Percentiles rank a stretch among this genome's conserved stretches.
Conservation (phyloP, 2,797 vertebrate species). For the Ptychobarbus kaznakovi region DNA sequence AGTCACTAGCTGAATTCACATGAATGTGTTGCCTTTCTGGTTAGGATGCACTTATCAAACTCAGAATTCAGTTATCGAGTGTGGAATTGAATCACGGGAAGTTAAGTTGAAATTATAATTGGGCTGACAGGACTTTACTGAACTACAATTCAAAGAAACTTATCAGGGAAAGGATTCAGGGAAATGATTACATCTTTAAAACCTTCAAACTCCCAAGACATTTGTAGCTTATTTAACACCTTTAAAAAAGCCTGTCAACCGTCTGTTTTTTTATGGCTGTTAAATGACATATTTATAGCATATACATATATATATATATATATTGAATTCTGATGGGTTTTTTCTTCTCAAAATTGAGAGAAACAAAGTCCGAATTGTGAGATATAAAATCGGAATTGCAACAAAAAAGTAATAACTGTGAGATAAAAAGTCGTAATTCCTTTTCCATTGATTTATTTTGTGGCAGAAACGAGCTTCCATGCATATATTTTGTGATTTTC, state of each 20-base stretch:
- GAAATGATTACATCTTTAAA: not conserved
- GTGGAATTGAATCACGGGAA: not conserved
- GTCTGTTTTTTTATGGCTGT: no score
- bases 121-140: not conserved
- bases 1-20: no score
- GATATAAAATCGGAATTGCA: no score
- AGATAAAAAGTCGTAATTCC: not conserved
- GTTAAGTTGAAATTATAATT: not conserved
- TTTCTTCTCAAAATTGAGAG: not conserved
- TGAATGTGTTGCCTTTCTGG: not conserved
- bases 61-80: not conserved
- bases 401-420: not conserved
- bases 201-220: not conserved
- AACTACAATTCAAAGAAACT: not conserved
- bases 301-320: not conserved
- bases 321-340: no score
- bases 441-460: no score
- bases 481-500: not conserved
- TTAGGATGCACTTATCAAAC: not conserved
- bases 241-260: not conserved
- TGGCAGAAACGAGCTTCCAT: no score
- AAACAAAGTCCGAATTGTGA: no score
- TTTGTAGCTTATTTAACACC: not conserved
- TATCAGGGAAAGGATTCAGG: not conserved
- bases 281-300: not conserved